A percentile compares a stretch with the other conserved stretches of the same genome.
Evolutionary conservation across 2,797 vertebrate genomes (phyloP).

Genomic region (Spea hammondii): DNA sequence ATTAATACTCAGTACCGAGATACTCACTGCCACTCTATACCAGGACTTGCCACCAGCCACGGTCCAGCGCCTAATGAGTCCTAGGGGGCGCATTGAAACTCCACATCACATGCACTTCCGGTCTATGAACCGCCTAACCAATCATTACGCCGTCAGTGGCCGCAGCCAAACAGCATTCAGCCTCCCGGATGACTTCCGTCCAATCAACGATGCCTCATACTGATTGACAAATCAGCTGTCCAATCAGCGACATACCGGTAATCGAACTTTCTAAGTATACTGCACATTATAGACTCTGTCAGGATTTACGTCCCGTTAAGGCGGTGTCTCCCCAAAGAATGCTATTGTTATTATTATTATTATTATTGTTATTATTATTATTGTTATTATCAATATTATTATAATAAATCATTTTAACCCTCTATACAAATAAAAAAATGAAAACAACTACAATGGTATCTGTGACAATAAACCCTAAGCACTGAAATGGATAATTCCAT

Average conservation of each 20-base stretch:
- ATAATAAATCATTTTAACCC: too few relatives aligned
- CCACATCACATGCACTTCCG: constrained; percentile 18
- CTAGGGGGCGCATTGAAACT: constrained; percentile 4
- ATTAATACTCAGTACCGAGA: neutral
- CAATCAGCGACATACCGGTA: constrained; percentile 6
- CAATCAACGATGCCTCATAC: neutral
- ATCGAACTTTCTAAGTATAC: too few relatives aligned
- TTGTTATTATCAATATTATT: too few relatives aligned
- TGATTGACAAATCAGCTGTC: neutral
- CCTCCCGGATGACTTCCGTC: neutral
- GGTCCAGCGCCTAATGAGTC: neutral
- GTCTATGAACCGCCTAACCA: neutral
- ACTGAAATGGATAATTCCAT: too few relatives aligned
- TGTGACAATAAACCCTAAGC: too few relatives aligned
- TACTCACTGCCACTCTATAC: constrained; percentile 9
- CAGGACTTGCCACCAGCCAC: neutral
- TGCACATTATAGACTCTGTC: too few relatives aligned
- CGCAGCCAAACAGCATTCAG: neutral
- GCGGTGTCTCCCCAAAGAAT: too few relatives aligned
- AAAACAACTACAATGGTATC: too few relatives aligned
- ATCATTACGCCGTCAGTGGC: neutral
- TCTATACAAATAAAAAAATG: too few relatives aligned
- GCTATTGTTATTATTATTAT: too few relatives aligned
- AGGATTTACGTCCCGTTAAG: too few relatives aligned
- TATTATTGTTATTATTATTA: too few relatives aligned